phyloP scores from a whole-genome alignment of 2,797 vertebrate genomes.

The Anabacerthia variegaticeps region DNA sequence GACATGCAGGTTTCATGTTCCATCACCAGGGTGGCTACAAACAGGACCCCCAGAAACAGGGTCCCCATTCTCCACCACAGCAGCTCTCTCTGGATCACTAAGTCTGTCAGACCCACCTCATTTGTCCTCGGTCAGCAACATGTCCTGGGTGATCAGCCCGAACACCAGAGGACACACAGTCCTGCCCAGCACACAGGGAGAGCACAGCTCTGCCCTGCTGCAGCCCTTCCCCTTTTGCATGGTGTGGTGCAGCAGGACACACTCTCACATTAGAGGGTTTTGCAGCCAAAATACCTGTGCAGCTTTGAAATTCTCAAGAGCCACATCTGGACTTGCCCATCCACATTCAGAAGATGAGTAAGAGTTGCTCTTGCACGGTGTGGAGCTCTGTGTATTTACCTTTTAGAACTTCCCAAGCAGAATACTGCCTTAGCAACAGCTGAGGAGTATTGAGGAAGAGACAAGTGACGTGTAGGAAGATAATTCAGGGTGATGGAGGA shows the following conservation, averaged over 20 bases:
- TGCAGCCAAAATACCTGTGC: neutral
- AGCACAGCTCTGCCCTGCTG: neutral
- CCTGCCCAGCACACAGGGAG: neutral
- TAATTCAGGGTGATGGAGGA: neutral
- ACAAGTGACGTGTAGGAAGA: neutral
- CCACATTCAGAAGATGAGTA: accelerated
- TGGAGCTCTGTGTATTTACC: neutral
- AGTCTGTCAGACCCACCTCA: accelerated
- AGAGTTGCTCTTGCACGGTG: neutral
- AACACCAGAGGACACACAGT: accelerated
- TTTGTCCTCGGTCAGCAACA: neutral
- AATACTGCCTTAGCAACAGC: neutral
- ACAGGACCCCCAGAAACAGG: neutral
- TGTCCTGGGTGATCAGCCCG: accelerated
- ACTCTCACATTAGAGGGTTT: accelerated
- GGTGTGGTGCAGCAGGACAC: neutral
- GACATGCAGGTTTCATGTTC: neutral
- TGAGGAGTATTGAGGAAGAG: neutral
- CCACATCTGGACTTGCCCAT: neutral
- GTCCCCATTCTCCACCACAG: neutral
- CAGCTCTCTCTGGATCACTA: accelerated
- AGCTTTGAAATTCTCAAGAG: neutral
- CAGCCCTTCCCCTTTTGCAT: accelerated
- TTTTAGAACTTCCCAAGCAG: neutral
- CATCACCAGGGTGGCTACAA: neutral